Evolutionary conservation across 2,888 invertebrate genomes (phyloP), one percentile per base, ranked within the genome.

Genomic region (Pyrocoelia pectoralis): DNA sequence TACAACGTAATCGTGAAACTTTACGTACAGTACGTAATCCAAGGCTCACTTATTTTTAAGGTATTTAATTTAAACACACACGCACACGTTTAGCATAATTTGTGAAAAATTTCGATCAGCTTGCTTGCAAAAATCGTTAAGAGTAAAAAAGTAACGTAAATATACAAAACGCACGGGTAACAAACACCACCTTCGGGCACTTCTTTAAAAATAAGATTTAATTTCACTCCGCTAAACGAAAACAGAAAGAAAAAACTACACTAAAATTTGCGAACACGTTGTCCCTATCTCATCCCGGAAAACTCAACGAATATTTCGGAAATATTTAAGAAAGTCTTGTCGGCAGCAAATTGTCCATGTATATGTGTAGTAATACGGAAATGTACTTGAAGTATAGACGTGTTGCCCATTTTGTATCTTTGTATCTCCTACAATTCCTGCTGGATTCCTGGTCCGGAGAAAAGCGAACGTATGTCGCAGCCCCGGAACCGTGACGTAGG

Each of bases 331-430:
- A 77, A 79, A 79, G 79, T 75, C 76, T 77, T 72, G 76, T 70
- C 77, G 24, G 76, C 72, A 76, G 77, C 79, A 76, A 79, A 79
- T 80, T 77, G 76, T 79, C 76, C 78, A 72, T 79, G 78, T 79
- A 78, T 33, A 33, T 79, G 77, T 77, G 77, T 79, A 24, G 76
- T 78, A 79, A 77, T 77, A 75, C 73, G 77, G 77, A 76, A 79
- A 78, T 76, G 74, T 73, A 73, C 71, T 60, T 58, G 65, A 57
- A 56, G 57, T 56, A 56, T 43, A 24, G 65, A 67, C 65, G 54
- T 58, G 57, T 50, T 56, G 18, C 13, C 13, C 48, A 53, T 51
- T 41, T 61, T 55, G 63, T 66, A 64, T 76, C 75, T 68, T 68
- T 71, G 46, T 46, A 67, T 76, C 73, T 67, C 56, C 51, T 65